A percentile compares a stretch with the other conserved stretches of the same genome.
phyloP scores from a whole-genome alignment of 2,888 invertebrate genomes.

The Nymphalis c-album region DNA sequence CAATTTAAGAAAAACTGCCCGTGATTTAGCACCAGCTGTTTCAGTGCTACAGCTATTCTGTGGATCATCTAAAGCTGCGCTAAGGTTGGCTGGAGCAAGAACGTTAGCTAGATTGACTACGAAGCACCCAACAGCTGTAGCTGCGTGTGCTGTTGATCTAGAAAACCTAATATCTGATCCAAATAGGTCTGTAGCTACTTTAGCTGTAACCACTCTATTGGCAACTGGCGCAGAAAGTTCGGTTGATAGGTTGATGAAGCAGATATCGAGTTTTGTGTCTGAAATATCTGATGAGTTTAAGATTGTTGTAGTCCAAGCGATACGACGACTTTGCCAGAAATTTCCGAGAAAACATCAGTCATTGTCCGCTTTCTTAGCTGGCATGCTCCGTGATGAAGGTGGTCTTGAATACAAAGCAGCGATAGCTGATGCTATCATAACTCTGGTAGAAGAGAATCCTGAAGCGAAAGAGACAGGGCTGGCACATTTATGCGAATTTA shows the following conservation, averaged over 20 bases:
- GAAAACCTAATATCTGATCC: conserved; percentile 99
- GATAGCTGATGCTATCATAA: conserved; percentile 98
- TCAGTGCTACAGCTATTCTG: conserved; percentile 98
- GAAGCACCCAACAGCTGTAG: conserved; percentile 97
- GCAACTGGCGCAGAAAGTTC: conserved; percentile 99
- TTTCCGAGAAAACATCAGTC: conserved; percentile 98
- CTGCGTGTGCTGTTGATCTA: conserved; percentile 98
- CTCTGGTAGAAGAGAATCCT: conserved; percentile 97
- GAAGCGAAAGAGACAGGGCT: conserved; percentile 98
- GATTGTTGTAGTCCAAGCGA: conserved; percentile 97
- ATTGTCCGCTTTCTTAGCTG: conserved; percentile 97
- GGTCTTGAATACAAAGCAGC: conserved; percentile 99
- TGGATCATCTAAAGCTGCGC: conserved; percentile 96
- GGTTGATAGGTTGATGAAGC: conserved; percentile 99
- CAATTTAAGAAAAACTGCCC: conserved; percentile 90
- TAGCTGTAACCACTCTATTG: conserved; percentile 98
- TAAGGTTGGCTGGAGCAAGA: conserved; percentile 98
- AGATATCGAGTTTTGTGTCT: conserved; percentile 98
- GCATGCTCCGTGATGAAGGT: conserved; percentile 98
- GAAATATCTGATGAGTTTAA: conserved; percentile 99
- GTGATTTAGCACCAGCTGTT: conserved; percentile 96
- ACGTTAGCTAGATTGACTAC: conserved; percentile 98
- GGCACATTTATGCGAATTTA: conserved; percentile 99
- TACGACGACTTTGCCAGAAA: conserved; percentile 93
- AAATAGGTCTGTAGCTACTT: conserved; percentile 97